Conservation (phyloP, 2,797 vertebrate species). For the Cetoscarus ocellatus region DNA sequence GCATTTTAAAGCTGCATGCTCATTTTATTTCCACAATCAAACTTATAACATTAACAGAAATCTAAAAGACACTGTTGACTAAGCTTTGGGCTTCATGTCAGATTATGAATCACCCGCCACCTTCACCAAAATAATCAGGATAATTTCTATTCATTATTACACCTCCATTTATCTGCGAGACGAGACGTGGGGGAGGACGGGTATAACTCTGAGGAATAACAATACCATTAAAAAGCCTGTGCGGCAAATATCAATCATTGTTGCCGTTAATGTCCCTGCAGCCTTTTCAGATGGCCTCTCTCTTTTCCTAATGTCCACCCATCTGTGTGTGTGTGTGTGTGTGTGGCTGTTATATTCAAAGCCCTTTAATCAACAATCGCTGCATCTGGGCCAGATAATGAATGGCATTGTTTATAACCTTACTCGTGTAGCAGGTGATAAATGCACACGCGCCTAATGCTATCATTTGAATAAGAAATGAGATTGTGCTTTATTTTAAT, state of each 20-base stretch:
- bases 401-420: slow-evolving; percentile 96
- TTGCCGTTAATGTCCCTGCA: slow-evolving; percentile 96
- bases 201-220: slow-evolving; percentile 92
- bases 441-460: slow-evolving; percentile 91
- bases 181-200: slow-evolving; percentile 78
- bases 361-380: slow-evolving; percentile 97
- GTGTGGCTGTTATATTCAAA: slow-evolving; percentile 84
- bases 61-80: slow-evolving; percentile 55
- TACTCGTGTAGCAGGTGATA: slow-evolving; percentile 94
- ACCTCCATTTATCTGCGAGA: slow-evolving; percentile 81
- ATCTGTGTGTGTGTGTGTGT: slow-evolving; percentile 86
- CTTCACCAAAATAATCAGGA: slow-evolving; percentile 78
- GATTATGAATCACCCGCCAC: slow-evolving; percentile 65
- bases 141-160: slow-evolving; percentile 86
- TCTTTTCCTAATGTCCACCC: slow-evolving; percentile 93
- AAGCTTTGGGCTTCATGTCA: slow-evolving; percentile 54
- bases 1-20: not conserved
- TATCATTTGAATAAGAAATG: slow-evolving; percentile 96
- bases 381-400: slow-evolving; percentile 98
- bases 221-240: slow-evolving; percentile 95
- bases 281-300: slow-evolving; percentile 95
- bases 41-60: slow-evolving; percentile 27
- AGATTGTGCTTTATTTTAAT: slow-evolving; percentile 81
- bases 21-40: not conserved
- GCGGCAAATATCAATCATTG: slow-evolving; percentile 94